Evolutionary conservation across 2,113 vertebrate genomes (phyloP), one percentile per base, ranked within the genome.

Genomic region (Psephotus haematonotus): DNA sequence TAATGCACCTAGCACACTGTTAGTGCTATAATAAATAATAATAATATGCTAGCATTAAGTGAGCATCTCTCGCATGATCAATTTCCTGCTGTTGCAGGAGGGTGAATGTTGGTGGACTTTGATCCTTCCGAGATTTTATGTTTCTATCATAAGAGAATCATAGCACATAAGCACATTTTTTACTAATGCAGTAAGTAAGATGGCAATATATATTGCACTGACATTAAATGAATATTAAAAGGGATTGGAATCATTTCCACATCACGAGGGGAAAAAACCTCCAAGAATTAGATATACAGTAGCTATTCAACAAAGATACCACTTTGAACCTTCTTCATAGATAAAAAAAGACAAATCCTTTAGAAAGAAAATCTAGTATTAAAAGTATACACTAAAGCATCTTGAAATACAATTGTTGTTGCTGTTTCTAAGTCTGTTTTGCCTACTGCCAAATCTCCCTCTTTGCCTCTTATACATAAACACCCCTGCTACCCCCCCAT

Each of bases 211-310:
- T 97, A 97, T 96, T 96, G 92, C 92, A 83, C 94, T 94, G 97
- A 97, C 96, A 97, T 96, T 97, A 97, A 97, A 97, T 93, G 95
- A 96, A 97, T 97, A 97, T 97, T 97, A 97, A 96, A 97, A 95
- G 87, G 94, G 86, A 96, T 93, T 94, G 97, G 95, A 97, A 94
- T 65, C 87, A 95, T 97, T 97, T 91, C 75, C 79, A 97, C 86
- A 91, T 68, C 83, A 46, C 29, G 93, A 97, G 74, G 25, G 13
- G 9, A 24, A 79, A 75, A 93, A 94, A 74, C 9, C 91, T 93
- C 81, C 33, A 74, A 93, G 95, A 87, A 92, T 79, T 92, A 96
- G 86, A 86, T 77, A 59, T 65, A 89, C 80, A 85, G 50, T 65
- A 79, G 62, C 11, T 31, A 72, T 81, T 93, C 86, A 89, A 68